Evolutionary conservation across 1,140 invertebrate species (phyloP).

Genomic region (Euura saliciscinereae): DNA sequence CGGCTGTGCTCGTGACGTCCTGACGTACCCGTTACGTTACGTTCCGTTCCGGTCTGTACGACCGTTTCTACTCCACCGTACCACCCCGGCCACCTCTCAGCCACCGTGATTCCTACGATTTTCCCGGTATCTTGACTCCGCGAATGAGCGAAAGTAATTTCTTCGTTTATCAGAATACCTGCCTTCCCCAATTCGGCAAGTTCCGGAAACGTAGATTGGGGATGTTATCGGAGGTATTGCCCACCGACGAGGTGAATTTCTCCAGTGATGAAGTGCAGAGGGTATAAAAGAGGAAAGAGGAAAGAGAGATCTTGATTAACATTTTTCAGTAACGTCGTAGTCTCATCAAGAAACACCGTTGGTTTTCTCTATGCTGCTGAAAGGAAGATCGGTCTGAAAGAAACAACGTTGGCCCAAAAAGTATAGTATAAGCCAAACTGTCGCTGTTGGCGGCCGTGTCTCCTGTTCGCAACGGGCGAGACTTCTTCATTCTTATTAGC

Average conservation of each 20-base stretch:
- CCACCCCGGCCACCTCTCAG: neutral
- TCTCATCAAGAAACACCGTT: neutral
- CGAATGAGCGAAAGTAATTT: conserved; percentile 4
- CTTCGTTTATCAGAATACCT: conserved; percentile 1
- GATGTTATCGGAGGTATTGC: no score
- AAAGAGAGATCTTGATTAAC: conserved; percentile 31
- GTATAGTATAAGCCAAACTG: conserved; percentile 21
- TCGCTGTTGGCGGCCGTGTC: conserved; percentile 36
- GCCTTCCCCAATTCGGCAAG: neutral
- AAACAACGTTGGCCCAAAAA: neutral
- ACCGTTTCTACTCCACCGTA: neutral
- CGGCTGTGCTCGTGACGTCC: conserved; percentile 24
- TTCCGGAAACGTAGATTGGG: neutral
- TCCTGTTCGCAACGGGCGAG: conserved; percentile 25
- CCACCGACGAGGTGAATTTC: no score
- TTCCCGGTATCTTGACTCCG: neutral
- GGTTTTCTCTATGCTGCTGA: neutral
- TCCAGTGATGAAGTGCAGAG: neutral
- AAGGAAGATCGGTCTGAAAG: neutral
- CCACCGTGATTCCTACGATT: neutral
- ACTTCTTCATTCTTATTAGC: conserved; percentile 60
- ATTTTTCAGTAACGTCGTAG: conserved; percentile 31
- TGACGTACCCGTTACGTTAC: neutral
- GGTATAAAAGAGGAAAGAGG: neutral
- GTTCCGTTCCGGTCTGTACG: neutral